A percentile compares a stretch with the other conserved stretches of the same genome.
Evolutionary conservation across 2,113 vertebrate species (phyloP).

Genomic region (Oophaga pumilio): DNA sequence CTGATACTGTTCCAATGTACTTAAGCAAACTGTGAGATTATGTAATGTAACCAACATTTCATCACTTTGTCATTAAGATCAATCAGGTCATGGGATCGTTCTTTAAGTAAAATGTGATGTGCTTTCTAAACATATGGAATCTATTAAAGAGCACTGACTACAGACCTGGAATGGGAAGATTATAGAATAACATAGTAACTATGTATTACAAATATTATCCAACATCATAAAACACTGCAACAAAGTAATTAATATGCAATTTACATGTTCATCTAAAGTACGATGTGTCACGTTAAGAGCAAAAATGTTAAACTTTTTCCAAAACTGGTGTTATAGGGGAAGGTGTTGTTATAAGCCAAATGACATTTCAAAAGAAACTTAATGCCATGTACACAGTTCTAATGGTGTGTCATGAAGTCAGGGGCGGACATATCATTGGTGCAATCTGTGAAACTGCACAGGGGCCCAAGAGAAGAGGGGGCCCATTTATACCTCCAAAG

Average conservation of each 20-base stretch:
- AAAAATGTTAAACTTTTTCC: not conserved
- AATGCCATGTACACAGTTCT: not conserved
- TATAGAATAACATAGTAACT: not conserved
- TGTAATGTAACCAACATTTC: not conserved
- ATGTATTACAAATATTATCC: not conserved
- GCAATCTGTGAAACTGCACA: too few species aligned
- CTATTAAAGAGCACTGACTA: not conserved
- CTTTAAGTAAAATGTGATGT: not conserved
- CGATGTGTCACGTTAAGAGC: not conserved
- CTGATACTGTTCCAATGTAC: not conserved
- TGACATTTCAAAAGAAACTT: not conserved
- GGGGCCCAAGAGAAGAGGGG: too few species aligned
- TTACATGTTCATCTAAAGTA: not conserved
- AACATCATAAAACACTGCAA: not conserved
- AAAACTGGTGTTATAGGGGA: not conserved
- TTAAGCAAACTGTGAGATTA: not conserved
- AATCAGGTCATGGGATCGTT: not conserved
- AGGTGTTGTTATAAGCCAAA: not conserved
- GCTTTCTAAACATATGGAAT: not conserved
- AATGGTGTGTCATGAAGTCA: not conserved
- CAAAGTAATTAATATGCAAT: not conserved
- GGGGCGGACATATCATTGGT: too few species aligned
- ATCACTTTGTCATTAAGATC: slow-evolving; percentile 4
- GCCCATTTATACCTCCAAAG: too few species aligned
- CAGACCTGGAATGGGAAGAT: slow-evolving; percentile 1